Base-by-base conservation (phyloP, 2,888 invertebrate species). In the Mechanitis mazaeus region DNA sequence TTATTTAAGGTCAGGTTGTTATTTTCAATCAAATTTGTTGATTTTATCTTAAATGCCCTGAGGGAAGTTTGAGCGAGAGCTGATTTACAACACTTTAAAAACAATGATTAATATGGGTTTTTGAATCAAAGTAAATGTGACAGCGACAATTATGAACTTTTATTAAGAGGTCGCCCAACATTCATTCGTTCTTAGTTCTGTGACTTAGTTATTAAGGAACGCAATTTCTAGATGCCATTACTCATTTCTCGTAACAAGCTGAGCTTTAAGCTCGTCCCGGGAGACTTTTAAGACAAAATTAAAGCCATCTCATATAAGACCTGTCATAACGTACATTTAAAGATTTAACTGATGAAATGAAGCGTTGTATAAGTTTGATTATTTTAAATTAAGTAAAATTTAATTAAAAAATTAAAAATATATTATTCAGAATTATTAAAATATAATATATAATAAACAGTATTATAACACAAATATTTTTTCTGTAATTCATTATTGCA, bases 191-290 rank as follows among this genome's bases (percentile, higher is more conserved):
- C 78, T 79, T 75, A 79, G 84, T 85, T 81, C 76, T 69, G 71
- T 71, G 75, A 74, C 77, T 82, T 77, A 76, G 81, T 83, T 85
- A 82, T 87, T 84, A 85, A 77, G 74, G 73, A 73, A 81, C 78
- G 80, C 81, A 84, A 87, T 87, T 85, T 86, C 81, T 80, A 77
- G 75, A 76, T 82, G 83, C 79, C 82, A 86, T 87, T 83, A 85
- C 77, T 87, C 87, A 87, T 85, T 83, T 80, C 76, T 75, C 73
- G 75, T 75, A 75, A 77, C 78, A 75, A 78, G 75, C 75, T 45
- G 72, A 72, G 71, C 71, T 72, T 66, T 68, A 64, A 69, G 68
- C 69, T 58, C 62, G 62, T 64, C 55, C 61, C 58, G 61, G 56
- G 57, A 58, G 59, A 58, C 58, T 61, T 61, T 65, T 62, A 55